A percentile compares a stretch with the other conserved stretches of the same genome.
These are phyloP conservation scores for Potorous gilbertii DNA, from an alignment of 2,797 vertebrate genomes.

Conservation along the genomic window DNA sequence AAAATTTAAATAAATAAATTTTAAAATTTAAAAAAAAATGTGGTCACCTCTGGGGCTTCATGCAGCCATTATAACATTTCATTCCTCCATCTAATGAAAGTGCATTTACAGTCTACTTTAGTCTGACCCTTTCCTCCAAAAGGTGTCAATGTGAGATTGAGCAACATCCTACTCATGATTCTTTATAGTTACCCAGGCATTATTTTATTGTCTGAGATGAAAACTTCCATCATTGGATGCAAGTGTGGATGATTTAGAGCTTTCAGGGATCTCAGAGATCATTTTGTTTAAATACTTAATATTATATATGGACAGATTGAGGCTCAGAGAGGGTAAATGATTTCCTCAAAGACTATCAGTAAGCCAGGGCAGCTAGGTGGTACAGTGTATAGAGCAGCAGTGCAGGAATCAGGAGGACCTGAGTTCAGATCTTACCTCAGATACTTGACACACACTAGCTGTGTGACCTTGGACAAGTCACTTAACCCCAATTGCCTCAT, in stretches of 20 bases:
- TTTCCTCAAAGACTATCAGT: neutral
- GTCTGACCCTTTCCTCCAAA: neutral
- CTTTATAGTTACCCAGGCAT: neutral
- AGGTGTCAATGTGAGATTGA: neutral
- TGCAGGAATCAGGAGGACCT: too few relatives aligned
- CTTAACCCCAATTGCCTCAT: too few relatives aligned
- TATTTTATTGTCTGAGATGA: neutral
- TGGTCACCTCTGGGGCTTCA: neutral
- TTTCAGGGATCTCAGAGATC: neutral
- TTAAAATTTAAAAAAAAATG: too few relatives aligned
- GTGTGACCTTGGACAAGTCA: too few relatives aligned
- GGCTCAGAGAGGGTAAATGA: neutral
- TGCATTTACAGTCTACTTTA: neutral
- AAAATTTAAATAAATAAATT: too few relatives aligned
- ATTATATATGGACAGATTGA: neutral
- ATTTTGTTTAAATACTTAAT: neutral
- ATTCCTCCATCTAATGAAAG: neutral
- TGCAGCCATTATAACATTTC: neutral
- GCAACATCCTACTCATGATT: neutral
- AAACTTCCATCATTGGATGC: neutral
- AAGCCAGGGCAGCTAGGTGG: neutral
- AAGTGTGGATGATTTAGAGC: neutral
- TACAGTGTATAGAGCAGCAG: too few relatives aligned
- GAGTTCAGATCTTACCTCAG: too few relatives aligned
- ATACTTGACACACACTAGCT: too few relatives aligned